Percentiles rank a stretch among this genome's conserved stretches.
Conservation (phyloP, 2,797 vertebrate genomes). For the Pteronotus mesoamericanus region DNA sequence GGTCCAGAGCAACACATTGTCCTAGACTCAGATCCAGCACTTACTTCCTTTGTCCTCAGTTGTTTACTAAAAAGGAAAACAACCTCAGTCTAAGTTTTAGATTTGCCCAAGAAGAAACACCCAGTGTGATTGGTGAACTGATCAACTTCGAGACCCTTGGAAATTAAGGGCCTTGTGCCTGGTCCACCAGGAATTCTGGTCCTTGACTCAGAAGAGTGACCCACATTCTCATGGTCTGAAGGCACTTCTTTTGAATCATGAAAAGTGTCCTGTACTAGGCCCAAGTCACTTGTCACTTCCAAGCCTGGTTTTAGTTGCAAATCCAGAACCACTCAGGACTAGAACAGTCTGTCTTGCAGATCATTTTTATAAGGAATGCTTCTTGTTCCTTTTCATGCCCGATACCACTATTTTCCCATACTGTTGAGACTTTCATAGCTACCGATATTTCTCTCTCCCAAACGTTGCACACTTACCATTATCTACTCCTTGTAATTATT, state of each 20-base stretch:
- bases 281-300: background rate
- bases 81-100: background rate
- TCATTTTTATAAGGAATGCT: background rate
- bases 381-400: background rate
- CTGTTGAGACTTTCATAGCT: background rate
- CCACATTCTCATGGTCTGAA: background rate
- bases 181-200: background rate
- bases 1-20: background rate
- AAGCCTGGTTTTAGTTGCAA: background rate
- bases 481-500: background rate
- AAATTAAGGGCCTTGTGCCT: background rate
- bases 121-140: background rate
- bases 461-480: background rate
- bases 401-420: fast-evolving
- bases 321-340: background rate
- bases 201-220: background rate
- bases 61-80: background rate
- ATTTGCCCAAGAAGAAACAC: background rate
- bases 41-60: background rate
- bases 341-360: background rate
- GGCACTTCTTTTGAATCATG: background rate
- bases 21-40: background rate
- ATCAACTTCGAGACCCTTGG: background rate
- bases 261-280: background rate
- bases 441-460: background rate